A percentile compares a stretch with the other conserved stretches of the same genome.
Evolutionary conservation across 2,888 invertebrate genomes (phyloP).

Genomic region (Dryobotodes eremita): DNA sequence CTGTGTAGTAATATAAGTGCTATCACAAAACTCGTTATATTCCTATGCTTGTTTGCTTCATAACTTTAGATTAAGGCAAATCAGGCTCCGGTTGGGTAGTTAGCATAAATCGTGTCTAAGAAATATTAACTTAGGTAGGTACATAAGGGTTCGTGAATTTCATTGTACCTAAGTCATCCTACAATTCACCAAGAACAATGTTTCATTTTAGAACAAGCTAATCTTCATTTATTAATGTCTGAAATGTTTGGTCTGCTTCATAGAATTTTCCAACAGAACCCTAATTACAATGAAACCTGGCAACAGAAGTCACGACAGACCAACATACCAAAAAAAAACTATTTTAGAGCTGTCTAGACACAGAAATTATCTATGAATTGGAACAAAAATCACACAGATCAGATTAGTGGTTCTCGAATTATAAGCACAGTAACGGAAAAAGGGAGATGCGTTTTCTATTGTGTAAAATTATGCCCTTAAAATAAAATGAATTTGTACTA

Average conservation of each 20-base stretch:
- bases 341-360: background rate
- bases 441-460: background rate
- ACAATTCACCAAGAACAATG: background rate
- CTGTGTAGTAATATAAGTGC: background rate
- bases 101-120: slow-evolving; percentile 8
- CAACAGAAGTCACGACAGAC: background rate
- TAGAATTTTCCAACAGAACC: background rate
- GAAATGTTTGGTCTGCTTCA: background rate
- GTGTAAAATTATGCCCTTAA: background rate
- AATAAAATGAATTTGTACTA: background rate
- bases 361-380: background rate
- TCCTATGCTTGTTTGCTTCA: slow-evolving; percentile 20
- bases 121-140: background rate
- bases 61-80: slow-evolving; percentile 26
- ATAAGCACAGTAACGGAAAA: background rate
- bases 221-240: background rate
- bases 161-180: background rate
- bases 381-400: background rate
- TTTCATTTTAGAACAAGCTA: background rate
- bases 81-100: background rate
- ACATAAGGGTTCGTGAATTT: background rate
- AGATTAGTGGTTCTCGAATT: background rate
- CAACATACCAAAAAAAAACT: no score
- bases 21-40: slow-evolving; percentile 31
- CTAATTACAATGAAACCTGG: background rate